Percentiles rank a stretch among this genome's conserved stretches.
phyloP scores from a whole-genome alignment of 1,140 invertebrate species.

The Vollenhovia emeryi region DNA sequence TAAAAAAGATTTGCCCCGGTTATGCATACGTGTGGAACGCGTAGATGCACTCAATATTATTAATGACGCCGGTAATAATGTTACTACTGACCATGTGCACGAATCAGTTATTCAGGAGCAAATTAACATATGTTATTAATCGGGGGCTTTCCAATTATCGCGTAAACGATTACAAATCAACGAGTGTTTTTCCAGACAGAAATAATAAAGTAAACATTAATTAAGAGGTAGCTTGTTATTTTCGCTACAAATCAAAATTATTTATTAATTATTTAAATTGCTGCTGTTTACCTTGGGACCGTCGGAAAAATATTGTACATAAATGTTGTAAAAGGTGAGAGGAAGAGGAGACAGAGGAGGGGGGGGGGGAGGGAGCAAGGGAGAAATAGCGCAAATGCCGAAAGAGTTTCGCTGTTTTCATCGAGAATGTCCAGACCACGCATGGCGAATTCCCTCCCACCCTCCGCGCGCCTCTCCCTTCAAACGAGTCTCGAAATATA shows the following conservation, averaged over 20 bases:
- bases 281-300: neutral
- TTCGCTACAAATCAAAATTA: neutral
- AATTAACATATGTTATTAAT: constrained; percentile 49
- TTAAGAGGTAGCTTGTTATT: constrained; percentile 27
- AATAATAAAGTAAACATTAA: constrained; percentile 28
- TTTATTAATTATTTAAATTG: constrained; percentile 17
- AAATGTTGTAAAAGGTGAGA: neutral
- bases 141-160: constrained; percentile 24
- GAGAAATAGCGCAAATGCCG: neutral
- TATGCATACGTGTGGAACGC: neutral
- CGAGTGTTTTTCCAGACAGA: neutral
- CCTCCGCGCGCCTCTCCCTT: neutral
- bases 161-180: constrained; percentile 36
- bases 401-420: constrained; percentile 10
- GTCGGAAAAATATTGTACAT: constrained; percentile 12
- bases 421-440: neutral
- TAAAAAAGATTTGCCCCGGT: constrained; percentile 15
- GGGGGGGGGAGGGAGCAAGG: neutral
- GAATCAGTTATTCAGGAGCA: constrained; percentile 13
- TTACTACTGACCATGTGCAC: neutral
- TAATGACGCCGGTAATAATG: constrained; percentile 21
- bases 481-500: constrained; percentile 25
- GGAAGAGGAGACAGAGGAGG: too few species aligned
- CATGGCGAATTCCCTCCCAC: neutral
- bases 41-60: constrained; percentile 19